Evolutionary conservation across 2,888 invertebrate species (phyloP).

Genomic region (Oligia strigilis): DNA sequence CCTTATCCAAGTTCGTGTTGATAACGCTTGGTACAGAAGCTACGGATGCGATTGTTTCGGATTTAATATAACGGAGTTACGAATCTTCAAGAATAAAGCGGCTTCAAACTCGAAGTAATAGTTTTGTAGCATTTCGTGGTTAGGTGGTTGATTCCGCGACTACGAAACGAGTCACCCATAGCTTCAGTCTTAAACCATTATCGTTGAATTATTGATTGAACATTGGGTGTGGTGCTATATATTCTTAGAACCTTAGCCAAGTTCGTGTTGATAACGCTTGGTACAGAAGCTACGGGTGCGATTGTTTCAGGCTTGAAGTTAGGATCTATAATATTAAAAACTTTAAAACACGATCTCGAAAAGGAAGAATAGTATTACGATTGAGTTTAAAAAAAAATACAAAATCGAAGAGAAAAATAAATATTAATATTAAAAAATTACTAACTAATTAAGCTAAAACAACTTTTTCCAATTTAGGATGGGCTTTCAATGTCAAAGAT

Average conservation of each 20-base stretch:
- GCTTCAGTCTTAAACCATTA: conserved; percentile 24
- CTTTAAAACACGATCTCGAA: neutral
- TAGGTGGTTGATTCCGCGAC: neutral
- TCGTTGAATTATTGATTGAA: conserved; percentile 19
- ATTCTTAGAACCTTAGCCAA: neutral
- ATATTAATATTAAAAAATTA: neutral
- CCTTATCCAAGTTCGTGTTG: conserved; percentile 4
- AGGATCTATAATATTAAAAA: neutral
- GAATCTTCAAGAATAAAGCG: too few species aligned
- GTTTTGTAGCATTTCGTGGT: neutral
- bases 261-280: conserved; percentile 13
- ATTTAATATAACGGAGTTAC: too few species aligned
- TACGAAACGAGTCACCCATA: conserved; percentile 2
- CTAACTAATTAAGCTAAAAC: neutral
- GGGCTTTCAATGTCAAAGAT: neutral
- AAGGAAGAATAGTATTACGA: neutral
- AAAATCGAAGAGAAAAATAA: neutral
- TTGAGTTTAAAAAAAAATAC: neutral
- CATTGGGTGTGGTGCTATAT: neutral
- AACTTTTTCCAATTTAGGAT: neutral
- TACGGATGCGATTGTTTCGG: conserved; percentile 4
- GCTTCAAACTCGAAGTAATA: neutral
- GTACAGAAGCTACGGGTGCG: conserved; percentile 7
- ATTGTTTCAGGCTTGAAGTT: neutral
- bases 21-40: conserved; percentile 9